phyloP scores from a whole-genome alignment of 2,113 vertebrate genomes.

The Alligator sinensis region DNA sequence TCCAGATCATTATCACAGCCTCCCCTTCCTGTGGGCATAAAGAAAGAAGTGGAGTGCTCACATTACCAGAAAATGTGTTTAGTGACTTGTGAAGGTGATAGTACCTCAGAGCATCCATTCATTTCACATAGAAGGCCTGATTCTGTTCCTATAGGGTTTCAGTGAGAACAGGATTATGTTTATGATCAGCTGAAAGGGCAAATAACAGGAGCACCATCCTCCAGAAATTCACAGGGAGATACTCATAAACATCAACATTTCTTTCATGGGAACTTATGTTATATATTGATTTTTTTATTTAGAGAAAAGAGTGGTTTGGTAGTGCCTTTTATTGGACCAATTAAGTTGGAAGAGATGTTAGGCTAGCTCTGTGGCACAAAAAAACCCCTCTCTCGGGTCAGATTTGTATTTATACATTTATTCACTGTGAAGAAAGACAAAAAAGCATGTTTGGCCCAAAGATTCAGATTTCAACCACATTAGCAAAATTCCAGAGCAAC shows the following conservation, averaged over 20 bases:
- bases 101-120: slow-evolving; percentile 22
- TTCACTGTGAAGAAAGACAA: too few relatives aligned
- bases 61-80: not conserved
- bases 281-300: not conserved
- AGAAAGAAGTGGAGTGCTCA: not conserved
- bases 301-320: rapidly evolving
- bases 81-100: not conserved
- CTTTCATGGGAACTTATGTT: not conserved
- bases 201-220: not conserved
- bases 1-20: not conserved
- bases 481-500: not conserved
- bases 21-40: not conserved
- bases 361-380: too few relatives aligned
- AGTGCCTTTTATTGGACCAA: too few relatives aligned
- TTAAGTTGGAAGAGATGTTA: too few relatives aligned
- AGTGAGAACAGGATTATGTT: not conserved
- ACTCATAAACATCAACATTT: not conserved
- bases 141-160: not conserved
- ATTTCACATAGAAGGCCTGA: slow-evolving; percentile 18
- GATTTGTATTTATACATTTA: too few relatives aligned
- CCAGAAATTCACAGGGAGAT: not conserved
- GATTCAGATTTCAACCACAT: not conserved
- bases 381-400: too few relatives aligned
- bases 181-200: not conserved
- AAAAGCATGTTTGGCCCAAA: not conserved